Base-by-base conservation (phyloP, 2,113 vertebrate genomes). In the Corythornis cristatus region DNA sequence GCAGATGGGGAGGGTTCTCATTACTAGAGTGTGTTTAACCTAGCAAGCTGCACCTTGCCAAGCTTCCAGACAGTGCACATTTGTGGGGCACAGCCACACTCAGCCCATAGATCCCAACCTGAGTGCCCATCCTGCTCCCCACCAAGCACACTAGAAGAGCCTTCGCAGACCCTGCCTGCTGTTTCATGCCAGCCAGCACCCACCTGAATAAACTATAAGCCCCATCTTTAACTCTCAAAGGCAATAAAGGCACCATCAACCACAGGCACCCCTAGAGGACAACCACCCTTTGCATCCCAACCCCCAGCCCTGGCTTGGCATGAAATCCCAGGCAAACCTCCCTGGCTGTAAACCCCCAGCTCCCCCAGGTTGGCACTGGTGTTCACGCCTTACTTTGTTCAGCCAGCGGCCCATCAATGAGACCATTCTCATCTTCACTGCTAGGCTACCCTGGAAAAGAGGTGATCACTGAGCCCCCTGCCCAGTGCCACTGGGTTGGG, bases 371-470 rank as follows among this genome's bases (percentile, higher is more conserved):
- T 22, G 35, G 12, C 13, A 18, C 4, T 2, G 1, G 33, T 45
- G 4, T 37, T 17, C 2, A 2, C 3, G 42, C 79, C 96, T 97
- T 62, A 96, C 97, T 86, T 95, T 86, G 22, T 18, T 86, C 83
- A 95, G 65, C 94, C 92, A 93, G 9, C 77, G 89, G 45, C 96
- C 88, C 21, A 97, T 51, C 66, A 95, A 35, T 0, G 89, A 92
- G 29, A 72, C 65, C 14, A 54, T 82, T 42, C 94, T 91, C 2
- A 42, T 71, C 66, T 96, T 88, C 13, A 46, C 54, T 9, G 45
- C 94, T 29, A 88, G 56, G 35, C 78, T 15, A 3, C 80, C 92
- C 97, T 97, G 90, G 96, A 95, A 33, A 65, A 90, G 94, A 62
- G 8, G 29, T 1, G 29, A 15, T 25, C 15, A 5, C 25, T 57